These are phyloP conservation scores for Egretta garzetta DNA, from an alignment of 2,113 vertebrate species.

Conservation along the genomic window DNA sequence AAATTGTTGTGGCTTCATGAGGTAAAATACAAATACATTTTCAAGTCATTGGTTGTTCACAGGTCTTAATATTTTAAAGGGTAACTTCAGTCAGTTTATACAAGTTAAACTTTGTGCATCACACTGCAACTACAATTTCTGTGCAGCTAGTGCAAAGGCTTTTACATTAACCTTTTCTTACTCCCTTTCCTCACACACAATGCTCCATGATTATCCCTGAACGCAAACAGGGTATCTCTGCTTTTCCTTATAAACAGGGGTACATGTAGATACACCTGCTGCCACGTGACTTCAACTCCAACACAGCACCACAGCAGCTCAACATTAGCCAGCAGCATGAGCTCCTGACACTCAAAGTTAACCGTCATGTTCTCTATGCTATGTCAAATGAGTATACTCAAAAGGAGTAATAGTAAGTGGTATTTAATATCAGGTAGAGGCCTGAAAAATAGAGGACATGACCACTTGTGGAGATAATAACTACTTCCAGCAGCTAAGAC, in stretches of 20 bases:
- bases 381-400: too few species aligned
- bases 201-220: neutral
- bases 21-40: neutral
- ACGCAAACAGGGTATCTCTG: neutral
- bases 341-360: neutral
- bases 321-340: neutral
- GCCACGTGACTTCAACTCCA: neutral
- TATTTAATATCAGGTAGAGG: neutral
- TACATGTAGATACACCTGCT: neutral
- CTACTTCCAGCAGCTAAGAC: neutral
- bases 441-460: neutral
- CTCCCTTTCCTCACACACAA: neutral
- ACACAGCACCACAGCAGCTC: neutral
- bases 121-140: neutral
- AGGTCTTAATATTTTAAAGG: neutral
- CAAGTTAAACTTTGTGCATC: neutral
- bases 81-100: neutral
- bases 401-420: too few species aligned
- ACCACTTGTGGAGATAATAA: rapidly evolving
- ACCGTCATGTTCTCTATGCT: neutral
- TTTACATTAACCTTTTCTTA: neutral
- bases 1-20: neutral
- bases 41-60: neutral
- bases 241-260: neutral
- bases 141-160: neutral